These are phyloP conservation scores for Colletes gigas DNA, from an alignment of 1,140 invertebrate genomes.

Conservation along the genomic window DNA sequence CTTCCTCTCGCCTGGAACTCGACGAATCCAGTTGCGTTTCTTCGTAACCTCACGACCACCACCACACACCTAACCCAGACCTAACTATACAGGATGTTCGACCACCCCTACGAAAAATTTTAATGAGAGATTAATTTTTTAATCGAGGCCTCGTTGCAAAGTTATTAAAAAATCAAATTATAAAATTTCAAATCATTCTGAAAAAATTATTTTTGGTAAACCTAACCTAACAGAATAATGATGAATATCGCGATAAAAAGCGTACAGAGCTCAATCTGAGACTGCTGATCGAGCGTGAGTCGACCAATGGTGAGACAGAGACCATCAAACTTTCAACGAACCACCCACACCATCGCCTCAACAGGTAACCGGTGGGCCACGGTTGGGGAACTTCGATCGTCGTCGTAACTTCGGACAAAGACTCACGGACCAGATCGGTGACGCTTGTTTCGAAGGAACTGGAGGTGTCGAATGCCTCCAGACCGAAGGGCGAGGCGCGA, in stretches of 20 bases:
- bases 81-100: too few relatives aligned
- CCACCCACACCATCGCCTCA: slow-evolving; percentile 18
- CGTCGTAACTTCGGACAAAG: slow-evolving; percentile 50
- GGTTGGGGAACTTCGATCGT: slow-evolving; percentile 27
- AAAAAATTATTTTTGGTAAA: too few relatives aligned
- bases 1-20: slow-evolving; percentile 18
- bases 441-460: slow-evolving; percentile 42
- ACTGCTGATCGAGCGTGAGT: too few relatives aligned
- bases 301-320: not conserved
- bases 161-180: too few relatives aligned
- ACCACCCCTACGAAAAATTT: too few relatives aligned
- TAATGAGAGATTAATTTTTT: too few relatives aligned
- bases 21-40: slow-evolving; percentile 27
- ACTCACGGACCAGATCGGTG: slow-evolving; percentile 41
- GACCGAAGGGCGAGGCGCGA: not conserved
- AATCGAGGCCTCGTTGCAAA: too few relatives aligned
- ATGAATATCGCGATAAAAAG: too few relatives aligned
- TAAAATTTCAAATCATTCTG: too few relatives aligned
- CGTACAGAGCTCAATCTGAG: too few relatives aligned
- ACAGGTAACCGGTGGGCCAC: slow-evolving; percentile 26
- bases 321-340: slow-evolving; percentile 25
- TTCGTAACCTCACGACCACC: not conserved
- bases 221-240: too few relatives aligned
- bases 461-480: slow-evolving; percentile 47
- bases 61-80: too few relatives aligned